These are phyloP conservation scores for Caenorhabditis uteleia DNA, from an alignment of 2,888 invertebrate species.

Conservation along the genomic window DNA sequence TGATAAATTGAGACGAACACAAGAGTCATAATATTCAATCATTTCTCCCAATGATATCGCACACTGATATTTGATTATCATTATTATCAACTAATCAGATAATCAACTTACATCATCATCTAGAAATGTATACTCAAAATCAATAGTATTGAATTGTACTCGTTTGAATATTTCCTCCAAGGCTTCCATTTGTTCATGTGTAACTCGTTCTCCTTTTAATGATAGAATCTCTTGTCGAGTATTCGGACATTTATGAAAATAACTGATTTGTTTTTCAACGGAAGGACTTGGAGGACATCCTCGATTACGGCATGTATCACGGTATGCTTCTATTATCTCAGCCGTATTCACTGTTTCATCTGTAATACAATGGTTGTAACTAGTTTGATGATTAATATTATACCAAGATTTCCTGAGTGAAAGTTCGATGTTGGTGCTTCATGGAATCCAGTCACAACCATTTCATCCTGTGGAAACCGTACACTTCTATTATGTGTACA, in stretches of 20 bases:
- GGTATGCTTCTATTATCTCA: constrained; percentile 78
- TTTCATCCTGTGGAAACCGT: constrained; percentile 43
- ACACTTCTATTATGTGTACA: constrained; percentile 56
- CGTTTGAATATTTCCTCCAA: constrained; percentile 83
- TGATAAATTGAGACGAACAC: constrained; percentile 80
- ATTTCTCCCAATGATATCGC: constrained; percentile 85
- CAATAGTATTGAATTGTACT: constrained; percentile 79
- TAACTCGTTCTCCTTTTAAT: constrained; percentile 75
- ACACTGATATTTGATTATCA: constrained; percentile 70
- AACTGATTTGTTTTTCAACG: constrained; percentile 61
- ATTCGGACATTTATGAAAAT: constrained; percentile 47
- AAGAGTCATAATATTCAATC: constrained; percentile 89
- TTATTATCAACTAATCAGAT: neutral
- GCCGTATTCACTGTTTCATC: constrained; percentile 24
- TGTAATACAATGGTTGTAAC: too few species aligned
- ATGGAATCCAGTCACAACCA: constrained; percentile 45
- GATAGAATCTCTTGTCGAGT: constrained; percentile 51
- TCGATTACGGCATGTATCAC: constrained; percentile 57
- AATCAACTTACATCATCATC: constrained; percentile 77
- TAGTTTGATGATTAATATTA: neutral
- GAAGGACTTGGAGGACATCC: constrained; percentile 70
- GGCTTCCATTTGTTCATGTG: constrained; percentile 80
- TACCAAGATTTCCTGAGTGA: constrained; percentile 5
- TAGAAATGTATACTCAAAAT: constrained; percentile 78
- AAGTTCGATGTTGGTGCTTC: constrained; percentile 32